These are phyloP conservation scores for Cyclophora punctaria DNA, from an alignment of 2,888 invertebrate genomes.

Conservation along the genomic window DNA sequence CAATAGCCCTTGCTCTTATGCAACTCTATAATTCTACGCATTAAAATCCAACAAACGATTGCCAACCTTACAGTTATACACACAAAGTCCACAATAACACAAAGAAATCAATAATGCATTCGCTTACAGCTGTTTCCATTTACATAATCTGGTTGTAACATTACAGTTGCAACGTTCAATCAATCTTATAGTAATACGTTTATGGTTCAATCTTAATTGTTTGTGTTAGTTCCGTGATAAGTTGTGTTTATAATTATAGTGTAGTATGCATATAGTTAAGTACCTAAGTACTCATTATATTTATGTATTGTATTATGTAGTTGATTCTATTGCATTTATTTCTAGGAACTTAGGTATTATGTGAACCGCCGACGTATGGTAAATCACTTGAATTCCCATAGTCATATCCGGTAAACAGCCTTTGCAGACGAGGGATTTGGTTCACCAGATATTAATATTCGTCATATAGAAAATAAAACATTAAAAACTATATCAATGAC, in stretches of 20 bases:
- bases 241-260: no score
- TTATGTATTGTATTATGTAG: no score
- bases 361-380: no score
- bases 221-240: neutral
- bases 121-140: conserved; percentile 55
- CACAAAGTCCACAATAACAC: neutral
- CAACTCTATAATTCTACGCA: conserved; percentile 57
- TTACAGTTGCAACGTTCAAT: conserved; percentile 25
- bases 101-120: conserved; percentile 15
- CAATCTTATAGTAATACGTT: conserved; percentile 22
- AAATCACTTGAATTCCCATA: no score
- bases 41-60: conserved; percentile 13
- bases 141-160: conserved; percentile 42
- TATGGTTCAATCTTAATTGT: conserved; percentile 25
- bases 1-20: conserved; percentile 59
- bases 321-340: no score
- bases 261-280: conserved; percentile 13
- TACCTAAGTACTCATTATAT: neutral
- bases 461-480: no score
- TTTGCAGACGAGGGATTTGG: no score
- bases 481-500: no score
- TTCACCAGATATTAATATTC: no score
- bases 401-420: no score
- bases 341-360: no score
- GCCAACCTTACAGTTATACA: neutral